A percentile compares a stretch with the other conserved stretches of the same genome.
Conservation (phyloP, 2,888 invertebrate genomes). For the Hyposoter didymator region DNA sequence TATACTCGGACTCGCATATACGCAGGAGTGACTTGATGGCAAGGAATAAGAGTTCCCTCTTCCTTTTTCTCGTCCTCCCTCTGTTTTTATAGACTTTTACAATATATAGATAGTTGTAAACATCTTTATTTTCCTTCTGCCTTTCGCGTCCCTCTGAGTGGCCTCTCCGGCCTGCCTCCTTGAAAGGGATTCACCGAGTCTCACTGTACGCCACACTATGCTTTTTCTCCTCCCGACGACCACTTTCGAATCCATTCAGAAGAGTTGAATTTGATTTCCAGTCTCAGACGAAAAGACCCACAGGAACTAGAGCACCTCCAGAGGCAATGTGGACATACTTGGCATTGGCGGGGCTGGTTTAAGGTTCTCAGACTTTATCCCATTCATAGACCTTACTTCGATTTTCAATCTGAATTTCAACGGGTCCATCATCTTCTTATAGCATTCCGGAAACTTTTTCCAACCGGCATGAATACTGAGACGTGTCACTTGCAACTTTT, state of each 20-base stretch:
- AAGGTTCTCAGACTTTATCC: constrained; percentile 33
- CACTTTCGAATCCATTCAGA: constrained; percentile 59
- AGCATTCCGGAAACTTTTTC: constrained; percentile 12
- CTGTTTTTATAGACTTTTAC: neutral
- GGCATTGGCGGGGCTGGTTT: constrained; percentile 25
- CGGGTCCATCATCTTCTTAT: constrained; percentile 35
- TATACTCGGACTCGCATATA: neutral
- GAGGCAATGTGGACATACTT: constrained; percentile 38
- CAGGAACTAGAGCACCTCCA: constrained; percentile 20
- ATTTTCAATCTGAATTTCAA: constrained; percentile 55
- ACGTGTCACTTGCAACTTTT: constrained; percentile 9
- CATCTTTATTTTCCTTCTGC: constrained; percentile 21
- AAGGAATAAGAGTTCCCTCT: constrained; percentile 30
- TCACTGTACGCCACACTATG: constrained; percentile 28
- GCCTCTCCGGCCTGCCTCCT: constrained; percentile 44
- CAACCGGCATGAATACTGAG: constrained; percentile 1
- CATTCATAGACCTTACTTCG: constrained; percentile 38
- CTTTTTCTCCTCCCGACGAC: constrained; percentile 27
- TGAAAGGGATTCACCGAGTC: constrained; percentile 43
- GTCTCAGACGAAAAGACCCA: constrained; percentile 39
- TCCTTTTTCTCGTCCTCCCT: constrained; percentile 22
- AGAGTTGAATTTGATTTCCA: constrained; percentile 64
- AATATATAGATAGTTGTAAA: neutral
- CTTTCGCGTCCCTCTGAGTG: constrained; percentile 11
- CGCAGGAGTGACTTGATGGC: constrained; percentile 64